Conservation (phyloP, 2,797 vertebrate genomes). For the Hybognathus amarus region DNA sequence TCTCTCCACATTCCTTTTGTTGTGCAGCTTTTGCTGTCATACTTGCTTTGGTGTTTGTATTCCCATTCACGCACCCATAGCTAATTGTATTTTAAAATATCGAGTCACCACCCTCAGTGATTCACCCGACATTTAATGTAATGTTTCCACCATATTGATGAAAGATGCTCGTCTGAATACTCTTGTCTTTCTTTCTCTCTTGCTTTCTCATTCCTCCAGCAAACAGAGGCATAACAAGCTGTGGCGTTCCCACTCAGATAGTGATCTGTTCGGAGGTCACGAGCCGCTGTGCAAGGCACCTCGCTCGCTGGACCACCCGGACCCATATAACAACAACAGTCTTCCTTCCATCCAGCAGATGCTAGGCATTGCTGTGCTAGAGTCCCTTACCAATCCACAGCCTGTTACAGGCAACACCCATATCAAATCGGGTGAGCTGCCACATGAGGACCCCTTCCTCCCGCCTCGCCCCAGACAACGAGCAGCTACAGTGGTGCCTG, state of each 20-base stretch:
- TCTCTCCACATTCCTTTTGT: constrained; percentile 46
- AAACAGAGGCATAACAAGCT: constrained; percentile 98
- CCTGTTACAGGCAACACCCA: constrained; percentile 64
- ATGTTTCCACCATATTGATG: background rate
- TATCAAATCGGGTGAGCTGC: constrained; percentile 56
- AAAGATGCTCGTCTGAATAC: constrained; percentile 1
- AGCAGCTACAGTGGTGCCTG: constrained; percentile 85
- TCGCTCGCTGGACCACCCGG: constrained; percentile 65
- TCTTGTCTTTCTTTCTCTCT: background rate
- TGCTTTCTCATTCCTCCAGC: constrained; percentile 70
- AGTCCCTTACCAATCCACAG: constrained; percentile 70
- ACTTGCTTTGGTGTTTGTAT: constrained; percentile 14
- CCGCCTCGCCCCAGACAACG: constrained; percentile 79
- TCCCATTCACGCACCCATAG: constrained; percentile 22
- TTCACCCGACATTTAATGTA: constrained; percentile 3
- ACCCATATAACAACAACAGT: constrained; percentile 73
- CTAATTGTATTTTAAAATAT: constrained; percentile 25
- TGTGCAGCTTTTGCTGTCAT: constrained; percentile 30
- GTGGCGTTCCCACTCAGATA: constrained; percentile 96
- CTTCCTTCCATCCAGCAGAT: constrained; percentile 87
- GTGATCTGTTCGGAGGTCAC: constrained; percentile 88
- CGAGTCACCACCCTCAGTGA: background rate
- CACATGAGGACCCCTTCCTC: constrained; percentile 67
- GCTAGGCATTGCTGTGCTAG: constrained; percentile 79
- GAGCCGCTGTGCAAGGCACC: constrained; percentile 77